Evolutionary conservation across 2,113 vertebrate genomes (phyloP), one percentile per base, ranked within the genome.

Genomic region (Noctilio leporinus): DNA sequence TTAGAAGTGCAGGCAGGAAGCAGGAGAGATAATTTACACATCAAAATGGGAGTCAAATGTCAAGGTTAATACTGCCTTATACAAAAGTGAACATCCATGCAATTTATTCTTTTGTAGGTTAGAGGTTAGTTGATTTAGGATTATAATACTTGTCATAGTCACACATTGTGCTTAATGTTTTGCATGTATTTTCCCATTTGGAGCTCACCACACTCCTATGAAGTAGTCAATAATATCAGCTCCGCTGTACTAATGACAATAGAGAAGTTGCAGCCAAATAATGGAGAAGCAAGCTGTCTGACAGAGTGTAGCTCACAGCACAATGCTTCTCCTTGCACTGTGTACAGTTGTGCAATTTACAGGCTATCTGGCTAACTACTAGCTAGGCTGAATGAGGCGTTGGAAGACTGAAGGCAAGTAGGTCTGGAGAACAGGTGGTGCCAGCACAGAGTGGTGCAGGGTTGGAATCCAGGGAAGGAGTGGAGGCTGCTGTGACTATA

Each of bases 51-150:
- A 53, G 26, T 84, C 30, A 83, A 64, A 81, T 33, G 15, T 70
- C 65, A 70, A 55, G 14, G 38, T 92, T 94, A 92, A 91, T 47
- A 43, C 72, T 47, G 30, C 49, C 40, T 76, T 51, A 80, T 7
- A 15, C 19, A 43, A 38, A 92, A 62, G 65, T 69, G 35, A 47
- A 43, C 59, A 57, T 62, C 64, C 20, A 30, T 28, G 3, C 45
- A 67, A 67, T 43, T 53, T 11, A 49, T 59, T 80, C 47, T 86
- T 88, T 49, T 22, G 2, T 11, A 16, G 40, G 30, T 78, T n/a
- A 55, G n/a, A 57, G 10, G 2, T 77, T 85, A 30, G 62, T 76
- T 57, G 35, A 59, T 19, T 47, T 81, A n/a, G 3, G 64, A 30
- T 75, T n/a, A 47, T 65, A 15, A 67, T 62, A 30, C 15, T 59